Evolutionary conservation across 1,140 invertebrate genomes (phyloP), one percentile per base, ranked within the genome.

Genomic region (Aphaenogaster ashmeadi): DNA sequence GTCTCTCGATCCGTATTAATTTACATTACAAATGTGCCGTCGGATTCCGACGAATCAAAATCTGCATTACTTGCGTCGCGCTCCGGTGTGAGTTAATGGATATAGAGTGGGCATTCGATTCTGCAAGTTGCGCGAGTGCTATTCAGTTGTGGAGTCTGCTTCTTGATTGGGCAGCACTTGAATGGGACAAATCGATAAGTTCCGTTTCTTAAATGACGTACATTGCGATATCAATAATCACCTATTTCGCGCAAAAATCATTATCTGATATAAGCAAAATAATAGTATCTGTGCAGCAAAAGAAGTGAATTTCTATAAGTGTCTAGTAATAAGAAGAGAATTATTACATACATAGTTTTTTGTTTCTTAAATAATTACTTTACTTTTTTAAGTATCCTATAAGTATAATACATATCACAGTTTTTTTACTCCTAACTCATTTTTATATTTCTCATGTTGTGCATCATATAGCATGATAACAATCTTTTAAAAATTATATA

Each of bases 51-150:
- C 69, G 80, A 75, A 84, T 84, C 80, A 75, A 75, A 75, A 62
- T 84, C 72, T 75, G 80, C 80, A 75, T 75, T 84, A 75, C 71
- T 38, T 56, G 41, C 80, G 69, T 50, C 41, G 69, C 44, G 80
- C 52, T 44, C 27, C 18, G 66, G 52, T 74, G 67, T 74, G 69
- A 84, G 80, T 62, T 84, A 84, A 84, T 84, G 69, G 80, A 84
- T 84, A 84, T 84, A 84, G 80, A 84, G 54, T 84, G 54, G 80
- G 80, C 80, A 74, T 75, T 75, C 54, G 80, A 84, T 74, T 84
- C 67, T 75, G 80, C 69, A 74, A 84, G 80, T 84, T 74, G 80
- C 69, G 44, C 69, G 80, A 75, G 41, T 60, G 38, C 69, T 33
- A 60, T 75, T 75, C 80, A 75, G 44, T 27, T 33, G 21, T 64